phyloP scores from a whole-genome alignment of 2,888 invertebrate species.

The Diplazon laetatorius region DNA sequence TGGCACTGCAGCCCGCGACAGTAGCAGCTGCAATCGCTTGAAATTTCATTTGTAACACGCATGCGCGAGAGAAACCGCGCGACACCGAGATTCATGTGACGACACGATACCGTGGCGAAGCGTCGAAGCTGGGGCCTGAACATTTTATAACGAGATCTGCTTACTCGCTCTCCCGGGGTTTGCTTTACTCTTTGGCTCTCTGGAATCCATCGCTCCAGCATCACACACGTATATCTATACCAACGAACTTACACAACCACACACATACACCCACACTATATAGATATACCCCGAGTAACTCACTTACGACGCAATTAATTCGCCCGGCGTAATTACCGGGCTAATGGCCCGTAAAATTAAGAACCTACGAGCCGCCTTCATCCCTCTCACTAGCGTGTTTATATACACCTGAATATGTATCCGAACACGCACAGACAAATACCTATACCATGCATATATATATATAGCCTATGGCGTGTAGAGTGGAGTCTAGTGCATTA shows the following conservation, averaged over 20 bases:
- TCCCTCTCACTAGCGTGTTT: conserved; percentile 37
- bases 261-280: not conserved
- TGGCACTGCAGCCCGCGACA: conserved; percentile 1
- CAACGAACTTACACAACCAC: not conserved
- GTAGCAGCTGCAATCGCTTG: conserved; percentile 28
- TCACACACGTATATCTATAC: conserved; percentile 14
- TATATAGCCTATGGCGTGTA: not conserved
- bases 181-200: conserved; percentile 42
- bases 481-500: not conserved
- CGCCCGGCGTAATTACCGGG: conserved; percentile 76
- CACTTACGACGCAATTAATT: conserved; percentile 79
- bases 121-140: conserved; percentile 29
- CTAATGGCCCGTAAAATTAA: conserved; percentile 79
- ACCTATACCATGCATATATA: not conserved
- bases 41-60: conserved; percentile 49
- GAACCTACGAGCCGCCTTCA: conserved; percentile 70
- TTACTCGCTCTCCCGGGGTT: conserved; percentile 42
- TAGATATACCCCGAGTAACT: conserved; percentile 72
- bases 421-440: not conserved
- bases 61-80: not conserved
- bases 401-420: not conserved
- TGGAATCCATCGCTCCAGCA: conserved; percentile 25
- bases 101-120: not conserved
- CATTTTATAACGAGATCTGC: conserved; percentile 53
- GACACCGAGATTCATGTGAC: no score